Percentiles rank a stretch among this genome's conserved stretches.
These are phyloP conservation scores for Mellivora capensis DNA, from an alignment of 2,113 vertebrate genomes.

Conservation along the genomic window DNA sequence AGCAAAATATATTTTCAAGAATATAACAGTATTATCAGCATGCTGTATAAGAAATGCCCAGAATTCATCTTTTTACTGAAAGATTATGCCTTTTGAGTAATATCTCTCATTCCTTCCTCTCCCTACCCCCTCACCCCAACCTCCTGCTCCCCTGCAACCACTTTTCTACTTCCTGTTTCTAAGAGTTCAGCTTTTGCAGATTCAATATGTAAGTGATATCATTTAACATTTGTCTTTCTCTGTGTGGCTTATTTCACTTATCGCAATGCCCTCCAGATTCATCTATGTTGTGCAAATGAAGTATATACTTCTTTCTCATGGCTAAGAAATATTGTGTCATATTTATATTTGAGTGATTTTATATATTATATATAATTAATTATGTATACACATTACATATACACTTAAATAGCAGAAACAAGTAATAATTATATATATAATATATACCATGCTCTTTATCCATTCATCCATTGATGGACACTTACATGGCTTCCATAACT, in stretches of 20 bases:
- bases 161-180: background rate
- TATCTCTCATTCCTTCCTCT: background rate
- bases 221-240: background rate
- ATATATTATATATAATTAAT: background rate
- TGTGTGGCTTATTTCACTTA: background rate
- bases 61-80: background rate
- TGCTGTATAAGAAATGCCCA: background rate
- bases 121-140: no score
- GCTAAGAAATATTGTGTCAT: background rate
- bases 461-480: background rate
- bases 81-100: background rate
- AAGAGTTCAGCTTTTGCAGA: background rate
- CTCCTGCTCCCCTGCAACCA: background rate
- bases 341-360: background rate
- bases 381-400: background rate
- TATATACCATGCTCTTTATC: background rate
- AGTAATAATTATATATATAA: background rate
- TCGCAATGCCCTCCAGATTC: background rate
- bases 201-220: background rate
- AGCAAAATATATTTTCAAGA: background rate
- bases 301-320: background rate
- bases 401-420: background rate
- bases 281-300: background rate
- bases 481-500: background rate
- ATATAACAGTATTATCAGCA: background rate